These are phyloP conservation scores for Cecropterus lyciades DNA, from an alignment of 1,140 invertebrate species.

Conservation along the genomic window DNA sequence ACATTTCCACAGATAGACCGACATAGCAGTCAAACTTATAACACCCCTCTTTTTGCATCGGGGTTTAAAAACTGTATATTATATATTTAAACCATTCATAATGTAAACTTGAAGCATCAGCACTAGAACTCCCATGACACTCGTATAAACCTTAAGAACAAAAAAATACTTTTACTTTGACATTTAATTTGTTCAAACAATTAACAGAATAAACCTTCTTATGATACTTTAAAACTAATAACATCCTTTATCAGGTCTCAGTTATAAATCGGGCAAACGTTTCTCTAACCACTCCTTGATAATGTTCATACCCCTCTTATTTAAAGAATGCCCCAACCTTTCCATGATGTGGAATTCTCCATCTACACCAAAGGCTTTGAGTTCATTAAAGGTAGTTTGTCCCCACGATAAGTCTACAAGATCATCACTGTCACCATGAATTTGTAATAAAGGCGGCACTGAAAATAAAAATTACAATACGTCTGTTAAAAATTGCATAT, in stretches of 20 bases:
- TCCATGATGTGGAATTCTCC: conserved; percentile 67
- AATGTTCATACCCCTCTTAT: conserved; percentile 57
- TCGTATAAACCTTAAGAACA: neutral
- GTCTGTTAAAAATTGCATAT: no score
- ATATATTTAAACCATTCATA: neutral
- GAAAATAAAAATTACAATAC: conserved; percentile 36
- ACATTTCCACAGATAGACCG: no score
- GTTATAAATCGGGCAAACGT: conserved; percentile 57
- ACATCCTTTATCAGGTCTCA: neutral
- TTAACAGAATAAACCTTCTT: neutral
- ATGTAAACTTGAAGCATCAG: neutral
- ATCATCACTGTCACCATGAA: conserved; percentile 71
- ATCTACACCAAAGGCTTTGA: conserved; percentile 57
- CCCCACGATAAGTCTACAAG: conserved; percentile 64
- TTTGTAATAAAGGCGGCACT: conserved; percentile 71
- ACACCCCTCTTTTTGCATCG: no score
- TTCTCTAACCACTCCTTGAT: conserved; percentile 68
- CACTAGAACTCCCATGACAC: neutral
- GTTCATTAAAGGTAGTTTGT: conserved; percentile 50
- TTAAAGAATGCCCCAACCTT: conserved; percentile 68
- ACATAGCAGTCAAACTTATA: no score
- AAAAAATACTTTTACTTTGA: conserved; percentile 2
- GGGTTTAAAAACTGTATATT: no score
- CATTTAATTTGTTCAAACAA: neutral
- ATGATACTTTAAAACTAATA: neutral